These are phyloP conservation scores for Chionomys nivalis DNA, from an alignment of 2,113 vertebrate species.

Conservation along the genomic window DNA sequence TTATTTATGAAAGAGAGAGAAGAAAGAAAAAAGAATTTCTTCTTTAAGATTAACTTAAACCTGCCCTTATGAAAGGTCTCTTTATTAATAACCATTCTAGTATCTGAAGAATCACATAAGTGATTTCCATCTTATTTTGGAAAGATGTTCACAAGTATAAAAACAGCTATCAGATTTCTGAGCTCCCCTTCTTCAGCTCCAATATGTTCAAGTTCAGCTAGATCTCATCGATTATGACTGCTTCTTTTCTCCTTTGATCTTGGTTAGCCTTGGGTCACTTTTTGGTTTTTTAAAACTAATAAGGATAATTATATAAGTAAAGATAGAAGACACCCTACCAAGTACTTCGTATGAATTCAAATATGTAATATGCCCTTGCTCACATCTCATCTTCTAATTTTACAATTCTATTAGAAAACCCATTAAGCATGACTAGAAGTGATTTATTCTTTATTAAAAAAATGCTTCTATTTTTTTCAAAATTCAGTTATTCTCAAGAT, in stretches of 20 bases:
- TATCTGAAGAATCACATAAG: not conserved
- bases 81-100: not conserved
- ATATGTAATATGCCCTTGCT: slow-evolving; percentile 11
- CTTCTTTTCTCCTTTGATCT: slow-evolving; percentile 51
- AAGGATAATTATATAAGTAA: slow-evolving; percentile 56
- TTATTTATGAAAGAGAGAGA: not conserved
- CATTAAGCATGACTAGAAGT: slow-evolving; percentile 63
- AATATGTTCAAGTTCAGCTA: slow-evolving; percentile 24
- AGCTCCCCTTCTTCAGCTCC: slow-evolving; percentile 31
- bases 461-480: slow-evolving; percentile 62
- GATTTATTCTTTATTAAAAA: slow-evolving; percentile 59
- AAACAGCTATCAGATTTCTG: slow-evolving; percentile 6
- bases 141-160: slow-evolving; percentile 31
- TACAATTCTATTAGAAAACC: slow-evolving; percentile 65
- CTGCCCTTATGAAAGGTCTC: slow-evolving; percentile 19
- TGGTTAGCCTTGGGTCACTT: not conserved
- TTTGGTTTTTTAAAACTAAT: slow-evolving; percentile 61
- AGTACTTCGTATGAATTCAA: slow-evolving; percentile 63
- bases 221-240: slow-evolving; percentile 46
- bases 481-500: slow-evolving; percentile 56
- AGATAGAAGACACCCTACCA: slow-evolving; percentile 53
- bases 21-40: not conserved
- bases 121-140: not conserved
- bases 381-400: slow-evolving; percentile 67
- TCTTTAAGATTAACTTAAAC: slow-evolving; percentile 26